Evolutionary conservation across 2,797 vertebrate genomes (phyloP).

Genomic region (Urocyon cinereoargenteus): DNA sequence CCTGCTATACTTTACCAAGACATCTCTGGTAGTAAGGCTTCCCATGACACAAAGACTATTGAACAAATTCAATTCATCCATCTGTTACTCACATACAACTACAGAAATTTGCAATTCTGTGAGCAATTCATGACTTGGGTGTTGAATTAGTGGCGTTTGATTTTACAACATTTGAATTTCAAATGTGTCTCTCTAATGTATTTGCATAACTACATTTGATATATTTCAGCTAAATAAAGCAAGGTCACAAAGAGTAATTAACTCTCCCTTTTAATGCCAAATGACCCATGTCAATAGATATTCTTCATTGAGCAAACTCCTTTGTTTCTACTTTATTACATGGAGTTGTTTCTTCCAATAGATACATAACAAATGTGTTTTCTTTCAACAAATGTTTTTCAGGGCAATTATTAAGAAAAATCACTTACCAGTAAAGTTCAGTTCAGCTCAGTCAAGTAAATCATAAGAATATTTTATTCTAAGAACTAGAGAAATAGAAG

Average conservation of each 20-base stretch:
- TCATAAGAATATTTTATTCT: background rate
- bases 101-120: conserved; percentile 46
- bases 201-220: conserved; percentile 52
- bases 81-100: conserved; percentile 23
- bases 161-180: conserved; percentile 69
- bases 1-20: conserved; percentile 18
- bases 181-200: conserved; percentile 29
- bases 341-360: background rate
- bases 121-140: conserved; percentile 58
- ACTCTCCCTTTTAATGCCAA: conserved; percentile 47
- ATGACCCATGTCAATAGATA: conserved; percentile 19
- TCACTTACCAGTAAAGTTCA: background rate
- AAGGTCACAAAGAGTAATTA: background rate
- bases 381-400: conserved; percentile 8
- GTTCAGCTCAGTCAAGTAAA: conserved; percentile 16
- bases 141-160: conserved; percentile 16
- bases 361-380: background rate
- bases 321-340: background rate
- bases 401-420: background rate
- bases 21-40: background rate
- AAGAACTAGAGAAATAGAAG: background rate
- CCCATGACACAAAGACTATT: background rate
- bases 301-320: background rate
- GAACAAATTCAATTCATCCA: conserved; percentile 10
- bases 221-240: conserved; percentile 32